Base-by-base conservation (phyloP, 2,888 invertebrate species). In the Tenthredo livida region DNA sequence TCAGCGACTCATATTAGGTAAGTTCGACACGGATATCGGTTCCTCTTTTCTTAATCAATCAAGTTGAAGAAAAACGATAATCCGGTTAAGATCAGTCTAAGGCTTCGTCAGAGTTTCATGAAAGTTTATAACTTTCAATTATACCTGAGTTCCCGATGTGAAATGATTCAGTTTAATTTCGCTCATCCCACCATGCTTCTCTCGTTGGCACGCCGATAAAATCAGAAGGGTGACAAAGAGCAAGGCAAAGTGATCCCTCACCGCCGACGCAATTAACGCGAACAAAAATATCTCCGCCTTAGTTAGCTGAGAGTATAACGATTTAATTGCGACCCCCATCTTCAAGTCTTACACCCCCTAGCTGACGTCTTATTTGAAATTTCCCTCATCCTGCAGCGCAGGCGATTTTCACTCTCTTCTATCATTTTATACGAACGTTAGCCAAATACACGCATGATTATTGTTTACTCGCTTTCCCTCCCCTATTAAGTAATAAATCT, bases 401-500 rank as follows among this genome's bases (percentile, higher is more conserved):
- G 1, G 10, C 25, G 67, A 29, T 29, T 17, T 61, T 61, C 10
- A 61, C 21, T 12, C 1, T 61, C 9, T 21, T 10, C 33, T 67
- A 33, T 67, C 17, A 29, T 67, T 25, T 25, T 17, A 67, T 67
- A 33, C 33, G 15, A 67, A 12, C 33, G 67, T 33, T 17, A 67
- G 33, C 67, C 67, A 25, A 33, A 67, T 33, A 73, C 29, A 29
- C 33, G 33, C 77, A 50, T 29, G 77, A 50, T 77, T 77, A 77
- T 77, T 77, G 77, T 54, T 73, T 73, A 73, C 72, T 73, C 21
- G 40, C 9, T 43, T 43, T 73, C 0, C 40, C 40, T 21, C 43
- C 43, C 40, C 72, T 43, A 73, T 77, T 50, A 77, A 40, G 50
- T 77, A 54, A 77, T 80, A 80, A 80, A 80, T 80, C 61, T 61